Base-by-base conservation (phyloP, 2,797 vertebrate species). In the Gobionotothen gibberifrons region DNA sequence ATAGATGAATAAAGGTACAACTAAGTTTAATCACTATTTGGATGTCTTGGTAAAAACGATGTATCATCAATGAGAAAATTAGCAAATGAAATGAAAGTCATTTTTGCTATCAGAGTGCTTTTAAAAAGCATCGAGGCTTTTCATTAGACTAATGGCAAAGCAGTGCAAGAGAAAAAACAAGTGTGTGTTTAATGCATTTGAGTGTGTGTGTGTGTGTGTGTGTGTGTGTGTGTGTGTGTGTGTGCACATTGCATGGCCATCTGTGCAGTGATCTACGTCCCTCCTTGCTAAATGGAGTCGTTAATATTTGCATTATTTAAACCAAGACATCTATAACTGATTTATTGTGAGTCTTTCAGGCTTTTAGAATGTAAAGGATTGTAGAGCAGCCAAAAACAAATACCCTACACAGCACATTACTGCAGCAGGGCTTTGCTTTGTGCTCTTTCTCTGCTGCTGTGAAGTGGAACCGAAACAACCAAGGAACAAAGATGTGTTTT, bases 281-380 rank as follows among this genome's bases (percentile, higher is more conserved):
- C 56, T 60, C 46, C 32, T 82, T 51, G 68, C 65, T 73, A 85
- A 88, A 72, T 78, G 48, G 69, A 67, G 69, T 75, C 22, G 9
- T 89, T 89, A 85, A 79, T 89, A 83, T 87, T 80, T 85, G 66
- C 80, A 89, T 88, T 86, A 78, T 81, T 85, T 83, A 85, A 85
- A 74, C 55, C 55, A 9, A 62, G 79, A 72, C 3, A 12, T 66
- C 69, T 48, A 32, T 43, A 58, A 64, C 58, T 78, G 84, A 89
- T 82, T 83, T 71, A 82, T 69, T 63, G 67, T 40, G 47, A 36
- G 4, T 72, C 66, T 82, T 67, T 59, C 42, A 69, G 60, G 70
- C 47, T 60, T 47, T 76, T 57, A 70, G 22, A 79, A 55, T 72
- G 53, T 71, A 84, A 82, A 78, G 36, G 51, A 76, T 60, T 72